These are phyloP conservation scores for Dallia pectoralis DNA, from an alignment of 2,797 vertebrate genomes.

Conservation along the genomic window DNA sequence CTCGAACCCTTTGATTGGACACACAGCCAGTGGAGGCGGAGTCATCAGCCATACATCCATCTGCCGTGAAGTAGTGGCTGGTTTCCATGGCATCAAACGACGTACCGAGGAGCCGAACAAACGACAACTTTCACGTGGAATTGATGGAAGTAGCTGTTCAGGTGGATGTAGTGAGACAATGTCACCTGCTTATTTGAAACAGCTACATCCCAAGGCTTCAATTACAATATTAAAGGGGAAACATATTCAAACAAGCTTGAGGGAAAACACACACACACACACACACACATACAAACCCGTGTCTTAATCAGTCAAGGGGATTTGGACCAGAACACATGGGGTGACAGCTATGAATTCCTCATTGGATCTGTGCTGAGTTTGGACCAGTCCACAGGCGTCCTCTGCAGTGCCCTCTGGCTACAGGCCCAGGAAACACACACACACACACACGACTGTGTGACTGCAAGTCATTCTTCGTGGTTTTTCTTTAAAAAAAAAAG, in stretches of 20 bases:
- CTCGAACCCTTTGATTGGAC: too few species aligned
- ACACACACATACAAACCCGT: constrained; percentile 16
- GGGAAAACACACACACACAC: constrained; percentile 34
- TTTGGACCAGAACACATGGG: neutral
- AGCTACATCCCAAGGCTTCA: constrained; percentile 8
- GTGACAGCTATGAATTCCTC: neutral
- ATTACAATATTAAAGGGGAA: constrained; percentile 45
- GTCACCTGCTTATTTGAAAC: constrained; percentile 34
- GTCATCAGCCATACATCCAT: too few species aligned
- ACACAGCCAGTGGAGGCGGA: too few species aligned
- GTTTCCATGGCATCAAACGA: too few species aligned
- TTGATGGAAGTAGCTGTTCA: neutral
- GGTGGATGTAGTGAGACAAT: constrained; percentile 41
- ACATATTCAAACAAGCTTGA: constrained; percentile 9
- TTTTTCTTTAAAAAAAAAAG: constrained; percentile 15
- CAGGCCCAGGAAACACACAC: neutral
- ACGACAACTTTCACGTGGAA: neutral
- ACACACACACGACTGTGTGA: neutral
- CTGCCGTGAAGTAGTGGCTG: too few species aligned
- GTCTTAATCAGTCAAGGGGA: neutral
- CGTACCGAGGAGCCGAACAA: neutral
- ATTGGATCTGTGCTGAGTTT: neutral
- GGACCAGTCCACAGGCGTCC: constrained; percentile 21
- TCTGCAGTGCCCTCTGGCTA: neutral
- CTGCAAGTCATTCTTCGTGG: constrained; percentile 6